phyloP scores from a whole-genome alignment of 2,797 vertebrate genomes.

The Hozukius guyotensis region DNA sequence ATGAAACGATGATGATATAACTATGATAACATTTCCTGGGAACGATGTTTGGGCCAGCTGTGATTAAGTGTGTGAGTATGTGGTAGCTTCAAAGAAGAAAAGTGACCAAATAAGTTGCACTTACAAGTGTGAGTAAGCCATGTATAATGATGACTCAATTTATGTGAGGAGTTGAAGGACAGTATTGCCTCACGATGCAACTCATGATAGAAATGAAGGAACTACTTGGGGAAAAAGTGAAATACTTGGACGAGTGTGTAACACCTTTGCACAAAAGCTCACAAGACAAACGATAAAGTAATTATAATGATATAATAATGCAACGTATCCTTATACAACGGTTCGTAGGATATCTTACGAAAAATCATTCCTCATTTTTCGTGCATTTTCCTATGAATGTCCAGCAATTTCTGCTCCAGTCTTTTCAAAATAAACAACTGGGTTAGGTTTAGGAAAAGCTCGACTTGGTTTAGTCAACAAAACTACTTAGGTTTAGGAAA shows the following conservation, averaged over 20 bases:
- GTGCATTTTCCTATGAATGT: no score
- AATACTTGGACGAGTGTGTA: not conserved
- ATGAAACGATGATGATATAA: constrained; percentile 26
- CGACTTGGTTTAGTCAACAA: no score
- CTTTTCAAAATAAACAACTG: no score
- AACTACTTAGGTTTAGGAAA: no score
- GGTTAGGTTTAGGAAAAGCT: no score
- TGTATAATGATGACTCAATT: not conserved
- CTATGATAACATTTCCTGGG: not conserved
- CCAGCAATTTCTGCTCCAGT: no score
- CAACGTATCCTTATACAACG: no score
- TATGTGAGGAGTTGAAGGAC: not conserved
- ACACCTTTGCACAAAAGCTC: not conserved
- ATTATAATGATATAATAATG: not conserved
- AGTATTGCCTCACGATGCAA: not conserved
- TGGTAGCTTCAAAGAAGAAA: not conserved
- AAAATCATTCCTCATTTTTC: no score
- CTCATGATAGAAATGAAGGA: not conserved
- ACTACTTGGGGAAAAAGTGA: not conserved
- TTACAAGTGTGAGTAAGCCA: not conserved
- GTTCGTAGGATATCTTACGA: no score
- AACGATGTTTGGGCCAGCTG: not conserved
- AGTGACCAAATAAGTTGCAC: not conserved
- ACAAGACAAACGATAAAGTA: not conserved
- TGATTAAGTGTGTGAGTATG: not conserved